Conservation (phyloP, 2,797 vertebrate genomes). For the Spondyliosoma cantharus region DNA sequence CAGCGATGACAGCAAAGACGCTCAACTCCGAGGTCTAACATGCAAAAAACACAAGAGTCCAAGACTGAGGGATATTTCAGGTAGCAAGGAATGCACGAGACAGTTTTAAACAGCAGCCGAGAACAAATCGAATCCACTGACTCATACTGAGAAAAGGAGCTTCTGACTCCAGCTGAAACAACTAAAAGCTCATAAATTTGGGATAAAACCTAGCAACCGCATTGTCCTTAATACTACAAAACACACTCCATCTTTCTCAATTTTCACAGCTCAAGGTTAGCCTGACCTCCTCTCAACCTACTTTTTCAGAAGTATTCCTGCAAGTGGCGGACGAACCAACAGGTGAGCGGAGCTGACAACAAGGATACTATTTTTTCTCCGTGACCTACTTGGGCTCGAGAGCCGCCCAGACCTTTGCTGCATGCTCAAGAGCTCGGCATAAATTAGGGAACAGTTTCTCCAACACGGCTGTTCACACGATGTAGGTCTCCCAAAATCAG, state of each 20-base stretch:
- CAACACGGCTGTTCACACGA: conserved; percentile 15
- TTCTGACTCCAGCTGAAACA: conserved; percentile 26
- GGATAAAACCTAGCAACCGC: conserved; percentile 17
- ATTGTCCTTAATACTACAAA: conserved; percentile 23
- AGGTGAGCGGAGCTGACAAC: conserved; percentile 72
- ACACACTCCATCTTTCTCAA: conserved; percentile 4
- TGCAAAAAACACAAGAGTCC: neutral
- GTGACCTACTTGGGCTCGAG: conserved; percentile 70
- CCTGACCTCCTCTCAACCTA: conserved; percentile 68
- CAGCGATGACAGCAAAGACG: conserved; percentile 2
- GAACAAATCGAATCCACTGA: conserved; percentile 12
- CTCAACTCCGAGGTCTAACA: neutral
- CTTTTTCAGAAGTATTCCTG: conserved; percentile 55
- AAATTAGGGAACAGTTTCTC: conserved; percentile 31
- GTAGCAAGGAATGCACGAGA: neutral
- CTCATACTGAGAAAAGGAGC: neutral
- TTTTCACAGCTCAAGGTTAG: conserved; percentile 64
- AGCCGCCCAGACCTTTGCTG: conserved; percentile 54
- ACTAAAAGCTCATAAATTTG: conserved; percentile 23
- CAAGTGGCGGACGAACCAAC: conserved; percentile 58
- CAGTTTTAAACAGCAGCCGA: neutral
- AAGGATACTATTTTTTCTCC: conserved; percentile 72
- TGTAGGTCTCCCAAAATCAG: conserved; percentile 37
- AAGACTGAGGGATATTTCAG: conserved; percentile 6
- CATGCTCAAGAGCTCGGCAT: conserved; percentile 41